Conservation (phyloP, 1,140 invertebrate genomes). For the Pararge aegeria region DNA sequence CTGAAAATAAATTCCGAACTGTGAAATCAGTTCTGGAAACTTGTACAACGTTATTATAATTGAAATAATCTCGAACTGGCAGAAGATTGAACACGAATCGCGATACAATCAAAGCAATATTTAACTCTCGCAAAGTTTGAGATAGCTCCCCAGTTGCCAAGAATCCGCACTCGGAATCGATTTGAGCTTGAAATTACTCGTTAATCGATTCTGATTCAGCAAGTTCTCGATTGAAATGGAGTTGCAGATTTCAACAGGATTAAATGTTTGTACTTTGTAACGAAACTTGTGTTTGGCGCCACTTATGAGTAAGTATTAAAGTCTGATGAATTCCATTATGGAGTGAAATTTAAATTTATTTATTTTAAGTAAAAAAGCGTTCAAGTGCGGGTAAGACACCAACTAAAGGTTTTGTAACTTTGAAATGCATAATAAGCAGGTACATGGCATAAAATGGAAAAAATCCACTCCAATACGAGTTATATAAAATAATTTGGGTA, state of each 20-base stretch:
- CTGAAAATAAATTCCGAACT: background rate
- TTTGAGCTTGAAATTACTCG: slow-evolving; percentile 60
- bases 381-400: too few relatives aligned
- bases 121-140: slow-evolving; percentile 48
- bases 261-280: slow-evolving; percentile 49
- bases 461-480: too few relatives aligned
- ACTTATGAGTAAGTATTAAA: background rate
- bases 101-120: slow-evolving; percentile 54
- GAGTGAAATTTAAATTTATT: too few relatives aligned
- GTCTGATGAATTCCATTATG: slow-evolving; percentile 11
- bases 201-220: slow-evolving; percentile 68
- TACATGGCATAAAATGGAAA: too few relatives aligned
- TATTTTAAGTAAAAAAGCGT: too few relatives aligned
- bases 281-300: slow-evolving; percentile 42
- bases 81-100: slow-evolving; percentile 49
- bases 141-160: slow-evolving; percentile 39
- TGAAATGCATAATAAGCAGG: too few relatives aligned
- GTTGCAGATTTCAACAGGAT: slow-evolving; percentile 52
- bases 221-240: slow-evolving; percentile 54
- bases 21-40: slow-evolving; percentile 1
- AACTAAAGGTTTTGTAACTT: too few relatives aligned
- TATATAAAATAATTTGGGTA: too few relatives aligned
- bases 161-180: slow-evolving; percentile 51
- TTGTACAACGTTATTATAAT: slow-evolving; percentile 18
- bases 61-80: slow-evolving; percentile 26